Conservation (phyloP, 1,140 invertebrate species). For the Tachypleus tridentatus region DNA sequence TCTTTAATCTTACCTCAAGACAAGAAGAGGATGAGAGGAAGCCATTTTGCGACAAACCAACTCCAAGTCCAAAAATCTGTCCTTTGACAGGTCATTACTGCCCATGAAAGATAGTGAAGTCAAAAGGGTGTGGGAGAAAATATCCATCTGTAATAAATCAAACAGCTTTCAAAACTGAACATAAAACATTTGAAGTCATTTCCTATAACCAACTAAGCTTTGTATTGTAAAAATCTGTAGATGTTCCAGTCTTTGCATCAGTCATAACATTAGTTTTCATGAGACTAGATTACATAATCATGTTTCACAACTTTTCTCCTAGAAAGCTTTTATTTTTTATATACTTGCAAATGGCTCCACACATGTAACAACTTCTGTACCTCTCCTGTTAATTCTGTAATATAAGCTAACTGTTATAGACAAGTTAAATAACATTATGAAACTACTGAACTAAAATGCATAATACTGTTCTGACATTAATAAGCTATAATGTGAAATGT, state of each 20-base stretch:
- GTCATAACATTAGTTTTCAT: not conserved
- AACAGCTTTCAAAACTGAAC: not conserved
- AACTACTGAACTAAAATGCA: too few relatives aligned
- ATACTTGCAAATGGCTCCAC: too few relatives aligned
- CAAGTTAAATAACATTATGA: too few relatives aligned
- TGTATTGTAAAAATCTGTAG: not conserved
- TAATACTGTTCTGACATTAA: too few relatives aligned
- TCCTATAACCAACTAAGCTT: too few relatives aligned
- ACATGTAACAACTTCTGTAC: too few relatives aligned
- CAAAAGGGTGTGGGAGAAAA: conserved; percentile 63
- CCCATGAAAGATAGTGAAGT: conserved; percentile 55
- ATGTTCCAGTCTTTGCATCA: not conserved
- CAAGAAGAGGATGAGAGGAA: conserved; percentile 66
- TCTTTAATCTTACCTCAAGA: conserved; percentile 40
- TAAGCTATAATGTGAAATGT: too few relatives aligned
- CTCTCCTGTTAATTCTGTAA: too few relatives aligned
- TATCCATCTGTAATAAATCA: conserved; percentile 44
- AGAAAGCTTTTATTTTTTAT: not conserved
- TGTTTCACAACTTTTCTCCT: not conserved
- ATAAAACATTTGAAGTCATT: not conserved
- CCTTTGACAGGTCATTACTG: conserved; percentile 49
- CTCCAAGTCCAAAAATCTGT: conserved; percentile 60
- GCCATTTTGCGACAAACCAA: conserved; percentile 64
- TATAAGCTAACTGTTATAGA: too few relatives aligned
- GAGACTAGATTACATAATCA: not conserved